phyloP scores from a whole-genome alignment of 2,113 vertebrate genomes.

The Neogale vison region DNA sequence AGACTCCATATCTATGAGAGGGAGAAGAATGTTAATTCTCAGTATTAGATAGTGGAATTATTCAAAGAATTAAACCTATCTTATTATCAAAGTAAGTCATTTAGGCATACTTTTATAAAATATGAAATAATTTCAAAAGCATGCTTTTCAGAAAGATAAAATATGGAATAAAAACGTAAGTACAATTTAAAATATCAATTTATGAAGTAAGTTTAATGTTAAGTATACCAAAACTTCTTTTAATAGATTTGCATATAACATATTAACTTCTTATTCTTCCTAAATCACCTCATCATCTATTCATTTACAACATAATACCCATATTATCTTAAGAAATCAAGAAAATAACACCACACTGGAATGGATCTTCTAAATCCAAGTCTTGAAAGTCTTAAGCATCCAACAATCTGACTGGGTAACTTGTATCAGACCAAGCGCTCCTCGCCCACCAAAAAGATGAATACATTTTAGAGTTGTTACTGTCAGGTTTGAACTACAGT shows the following conservation, averaged over 20 bases:
- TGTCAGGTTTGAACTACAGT: background rate
- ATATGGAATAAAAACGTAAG: background rate
- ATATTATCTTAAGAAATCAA: background rate
- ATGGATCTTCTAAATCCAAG: background rate
- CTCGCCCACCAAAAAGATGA: background rate
- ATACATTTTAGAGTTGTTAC: background rate
- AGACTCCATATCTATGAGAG: constrained; percentile 93
- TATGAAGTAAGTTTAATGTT: background rate
- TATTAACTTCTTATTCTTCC: background rate
- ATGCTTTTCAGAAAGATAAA: constrained; percentile 8
- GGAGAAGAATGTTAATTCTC: background rate
- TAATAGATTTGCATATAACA: background rate
- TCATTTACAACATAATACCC: background rate
- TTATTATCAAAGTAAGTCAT: background rate
- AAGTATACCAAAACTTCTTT: background rate
- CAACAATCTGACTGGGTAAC: background rate
- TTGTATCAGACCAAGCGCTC: background rate
- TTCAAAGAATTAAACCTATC: background rate
- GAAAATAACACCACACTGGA: background rate
- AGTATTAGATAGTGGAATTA: background rate
- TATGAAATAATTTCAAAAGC: background rate
- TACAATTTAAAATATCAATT: constrained; percentile 19
- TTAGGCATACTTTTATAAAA: background rate
- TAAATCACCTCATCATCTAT: background rate
- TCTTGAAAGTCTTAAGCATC: background rate